These are phyloP conservation scores for Drosophila austrosaltans DNA, from an alignment of 2,888 invertebrate species.

Conservation along the genomic window DNA sequence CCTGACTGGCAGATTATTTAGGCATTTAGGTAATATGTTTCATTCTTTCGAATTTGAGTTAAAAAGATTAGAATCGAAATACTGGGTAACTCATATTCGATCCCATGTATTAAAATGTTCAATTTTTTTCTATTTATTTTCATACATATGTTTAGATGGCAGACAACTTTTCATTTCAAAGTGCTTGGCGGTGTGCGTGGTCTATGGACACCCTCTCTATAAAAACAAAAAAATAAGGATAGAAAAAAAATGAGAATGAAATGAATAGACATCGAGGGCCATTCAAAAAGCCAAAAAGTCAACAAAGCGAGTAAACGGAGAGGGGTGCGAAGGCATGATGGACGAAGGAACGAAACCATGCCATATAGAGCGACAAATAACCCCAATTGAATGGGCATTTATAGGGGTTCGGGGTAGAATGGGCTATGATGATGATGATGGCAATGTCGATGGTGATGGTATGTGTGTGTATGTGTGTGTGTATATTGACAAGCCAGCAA, in stretches of 20 bases:
- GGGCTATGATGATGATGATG: slow-evolving; percentile 42
- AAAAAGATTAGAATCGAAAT: no score
- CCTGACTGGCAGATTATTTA: no score
- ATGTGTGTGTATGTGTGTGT: slow-evolving; percentile 54
- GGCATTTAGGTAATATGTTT: no score
- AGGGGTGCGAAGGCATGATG: background rate
- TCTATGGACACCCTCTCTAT: slow-evolving; percentile 29
- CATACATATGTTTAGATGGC: slow-evolving; percentile 58
- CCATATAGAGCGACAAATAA: slow-evolving; percentile 76
- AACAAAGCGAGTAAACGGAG: slow-evolving; percentile 55
- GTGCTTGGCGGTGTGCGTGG: slow-evolving; percentile 51
- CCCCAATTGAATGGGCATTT: slow-evolving; percentile 73
- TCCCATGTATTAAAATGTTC: background rate
- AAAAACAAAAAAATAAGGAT: slow-evolving; percentile 45
- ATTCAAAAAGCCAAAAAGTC: slow-evolving; percentile 77
- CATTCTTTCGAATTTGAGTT: no score
- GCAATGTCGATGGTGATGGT: slow-evolving; percentile 45
- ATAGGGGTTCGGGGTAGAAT: slow-evolving; percentile 3
- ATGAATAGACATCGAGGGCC: slow-evolving; percentile 71
- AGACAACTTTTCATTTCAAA: slow-evolving; percentile 76
- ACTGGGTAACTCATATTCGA: background rate
- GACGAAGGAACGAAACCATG: slow-evolving; percentile 33
- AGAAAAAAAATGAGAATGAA: slow-evolving; percentile 53
- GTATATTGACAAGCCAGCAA: slow-evolving; percentile 72
- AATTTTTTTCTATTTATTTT: slow-evolving; percentile 25